Evolutionary conservation across 2,888 invertebrate genomes (phyloP), one percentile per base, ranked within the genome.

Genomic region (Pterostichus niger): DNA sequence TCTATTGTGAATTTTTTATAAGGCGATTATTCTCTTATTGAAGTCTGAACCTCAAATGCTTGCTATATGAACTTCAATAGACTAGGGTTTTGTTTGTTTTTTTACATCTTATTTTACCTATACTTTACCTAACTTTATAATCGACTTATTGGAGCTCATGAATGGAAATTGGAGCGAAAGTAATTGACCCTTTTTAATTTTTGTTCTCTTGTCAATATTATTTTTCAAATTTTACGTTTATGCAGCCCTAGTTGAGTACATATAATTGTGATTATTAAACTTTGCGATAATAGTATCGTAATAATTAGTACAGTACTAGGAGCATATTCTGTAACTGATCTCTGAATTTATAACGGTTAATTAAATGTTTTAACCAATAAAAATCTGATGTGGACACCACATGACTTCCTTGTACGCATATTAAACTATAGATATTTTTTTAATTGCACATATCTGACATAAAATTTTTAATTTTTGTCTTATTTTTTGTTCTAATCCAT

Each of bases 1-100:
- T 35, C 64, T 44, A 71, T 71, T 71, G 68, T 71, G 46, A 15
- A 13, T 71, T 71, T 68, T 71, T 71, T 71, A 15, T 71, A 15
- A 44, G 44, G 17, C 40, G 40, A 71, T 71, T 71, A 68, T 68
- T 13, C 40, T n/a, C 13, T 33, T 40, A 71, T 17, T 40, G 44
- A 44, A 40, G 1, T 46, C 31, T 56, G 17, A 17, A 56, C 17
- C 17, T 17, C 17, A 15, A 17, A 5, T 56, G 44, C 44, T 71
- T 40, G 10, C 15, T 71, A 17, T 15, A 44, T 44, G 44, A 17
- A 44, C 44, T 44, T 17, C 44, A 46, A 71, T 44, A 11, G 44
- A 71, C 44, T 68, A 24, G 2, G 24, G 2, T 24, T 24, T 24
- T 2, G n/a, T n/a, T n/a, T 10, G 68, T 11, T 40, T 40, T 40